Evolutionary conservation across 1,140 invertebrate genomes (phyloP), one percentile per base, ranked within the genome.

Genomic region (Heliconius congener): DNA sequence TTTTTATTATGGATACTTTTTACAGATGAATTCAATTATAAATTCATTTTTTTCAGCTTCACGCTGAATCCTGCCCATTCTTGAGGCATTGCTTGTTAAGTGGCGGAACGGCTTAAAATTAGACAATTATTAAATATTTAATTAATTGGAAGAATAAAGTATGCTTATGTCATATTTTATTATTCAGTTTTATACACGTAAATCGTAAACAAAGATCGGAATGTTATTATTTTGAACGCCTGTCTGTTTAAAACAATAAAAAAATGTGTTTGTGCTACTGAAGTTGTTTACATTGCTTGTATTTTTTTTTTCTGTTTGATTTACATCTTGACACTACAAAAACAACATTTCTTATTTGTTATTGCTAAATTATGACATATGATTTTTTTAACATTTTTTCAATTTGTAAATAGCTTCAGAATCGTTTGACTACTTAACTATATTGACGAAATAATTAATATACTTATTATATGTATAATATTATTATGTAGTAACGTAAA

Each of bases 401-500:
- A 30, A 27, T 30, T 66, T 60, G 57, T 60, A 60, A 76, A 76
- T 76, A 76, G 46, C 57, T 79, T 74, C 73, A 42, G 78, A 75
- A 75, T 79, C 66, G 42, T 23, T 75, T 55, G 39, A 37, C 73
- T 79, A 79, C 78, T 75, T 79, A 74, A 55, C 39, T 52, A 37
- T 50, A 71, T 72, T 57, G n/a, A 70, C 39, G 30, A 75, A 72
- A 52, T 75, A 74, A 50, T 34, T 34, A 71, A 72, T 55, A 80
- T 71, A 72, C 9, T 66, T 66, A 16, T 66, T 66, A 16, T 66
- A 30, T 66, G n/a, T 66, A 66, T 30, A 16, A 16, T 66, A 30
- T 57, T n/a, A 23, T 46, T 52, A 71, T 72, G 78, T 80, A 76
- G 57, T 80, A 72, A 76, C 73, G 72, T 74, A 55, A 60, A 52